These are phyloP conservation scores for Varanus komodoensis DNA, from an alignment of 2,113 vertebrate genomes.

Conservation along the genomic window DNA sequence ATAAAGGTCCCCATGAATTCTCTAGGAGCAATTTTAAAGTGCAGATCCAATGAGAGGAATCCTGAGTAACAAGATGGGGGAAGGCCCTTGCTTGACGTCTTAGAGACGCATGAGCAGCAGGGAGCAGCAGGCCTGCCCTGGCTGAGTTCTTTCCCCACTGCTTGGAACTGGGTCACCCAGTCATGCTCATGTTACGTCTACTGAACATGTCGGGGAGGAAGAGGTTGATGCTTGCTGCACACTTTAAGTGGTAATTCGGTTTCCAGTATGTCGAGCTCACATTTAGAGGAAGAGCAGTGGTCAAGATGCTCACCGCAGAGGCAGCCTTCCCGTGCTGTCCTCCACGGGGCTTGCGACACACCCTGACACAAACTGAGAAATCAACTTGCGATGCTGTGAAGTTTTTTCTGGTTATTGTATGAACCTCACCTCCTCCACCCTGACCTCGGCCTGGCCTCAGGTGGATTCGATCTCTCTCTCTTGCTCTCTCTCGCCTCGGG, in stretches of 20 bases:
- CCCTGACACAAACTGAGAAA: not conserved
- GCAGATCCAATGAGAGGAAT: too few relatives aligned
- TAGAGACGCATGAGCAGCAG: too few relatives aligned
- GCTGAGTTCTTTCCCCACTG: not conserved
- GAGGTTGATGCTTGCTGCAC: accelerated
- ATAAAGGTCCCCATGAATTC: too few relatives aligned
- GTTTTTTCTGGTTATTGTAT: not conserved
- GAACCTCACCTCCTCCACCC: too few relatives aligned
- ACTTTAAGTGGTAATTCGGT: accelerated
- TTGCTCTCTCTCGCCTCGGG: not conserved
- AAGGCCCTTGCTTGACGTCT: too few relatives aligned
- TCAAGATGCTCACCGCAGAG: not conserved
- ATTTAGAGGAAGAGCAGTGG: not conserved
- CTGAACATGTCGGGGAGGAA: not conserved
- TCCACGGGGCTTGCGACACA: not conserved
- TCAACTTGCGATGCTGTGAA: accelerated
- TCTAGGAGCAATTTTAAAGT: too few relatives aligned
- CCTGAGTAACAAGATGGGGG: too few relatives aligned
- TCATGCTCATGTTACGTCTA: too few relatives aligned
- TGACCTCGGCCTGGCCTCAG: not conserved
- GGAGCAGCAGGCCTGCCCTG: too few relatives aligned
- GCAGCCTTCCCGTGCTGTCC: not conserved
- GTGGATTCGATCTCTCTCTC: not conserved
- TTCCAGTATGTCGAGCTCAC: not conserved
- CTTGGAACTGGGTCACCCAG: not conserved